Evolutionary conservation across 2,888 invertebrate genomes (phyloP).

Genomic region (Eremobia ochroleuca): DNA sequence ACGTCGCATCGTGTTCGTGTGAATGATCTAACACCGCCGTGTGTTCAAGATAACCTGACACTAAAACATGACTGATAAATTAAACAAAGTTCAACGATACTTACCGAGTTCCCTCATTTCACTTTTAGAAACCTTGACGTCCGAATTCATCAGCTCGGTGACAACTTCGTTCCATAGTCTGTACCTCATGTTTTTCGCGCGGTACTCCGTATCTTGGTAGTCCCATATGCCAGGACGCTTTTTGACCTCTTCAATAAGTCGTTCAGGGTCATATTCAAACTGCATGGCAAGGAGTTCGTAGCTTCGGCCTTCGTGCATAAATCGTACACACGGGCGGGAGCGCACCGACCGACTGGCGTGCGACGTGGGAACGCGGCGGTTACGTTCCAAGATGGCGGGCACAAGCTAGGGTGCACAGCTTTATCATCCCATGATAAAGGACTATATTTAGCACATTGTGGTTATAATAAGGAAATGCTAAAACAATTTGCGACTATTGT

Average conservation of each 20-base stretch:
- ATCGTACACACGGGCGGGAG: slow-evolving; percentile 80
- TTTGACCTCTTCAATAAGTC: slow-evolving; percentile 84
- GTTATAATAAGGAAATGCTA: slow-evolving; percentile 26
- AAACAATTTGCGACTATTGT: slow-evolving; percentile 3
- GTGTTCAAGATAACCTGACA: slow-evolving; percentile 31
- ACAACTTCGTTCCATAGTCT: slow-evolving; percentile 85
- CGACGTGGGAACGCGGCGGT: slow-evolving; percentile 83
- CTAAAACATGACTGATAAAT: slow-evolving; percentile 18
- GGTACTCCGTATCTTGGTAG: slow-evolving; percentile 81
- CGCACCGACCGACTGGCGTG: slow-evolving; percentile 85
- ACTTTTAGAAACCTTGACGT: slow-evolving; percentile 83
- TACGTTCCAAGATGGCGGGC: slow-evolving; percentile 83
- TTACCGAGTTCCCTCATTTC: slow-evolving; percentile 87
- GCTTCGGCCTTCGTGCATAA: slow-evolving; percentile 43
- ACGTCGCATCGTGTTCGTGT: slow-evolving; percentile 24
- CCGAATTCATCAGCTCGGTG: slow-evolving; percentile 80
- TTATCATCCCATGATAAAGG: slow-evolving; percentile 55
- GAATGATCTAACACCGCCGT: slow-evolving; percentile 10
- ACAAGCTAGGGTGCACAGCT: slow-evolving; percentile 73
- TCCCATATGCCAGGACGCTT: slow-evolving; percentile 88
- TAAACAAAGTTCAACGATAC: slow-evolving; percentile 38
- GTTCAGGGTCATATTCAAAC: slow-evolving; percentile 88
- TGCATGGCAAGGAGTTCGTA: slow-evolving; percentile 74
- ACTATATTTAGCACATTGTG: slow-evolving; percentile 48
- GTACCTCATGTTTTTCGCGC: slow-evolving; percentile 78